Evolutionary conservation across 2,113 vertebrate genomes (phyloP), one percentile per base, ranked within the genome.

Genomic region (Arizona elegans): DNA sequence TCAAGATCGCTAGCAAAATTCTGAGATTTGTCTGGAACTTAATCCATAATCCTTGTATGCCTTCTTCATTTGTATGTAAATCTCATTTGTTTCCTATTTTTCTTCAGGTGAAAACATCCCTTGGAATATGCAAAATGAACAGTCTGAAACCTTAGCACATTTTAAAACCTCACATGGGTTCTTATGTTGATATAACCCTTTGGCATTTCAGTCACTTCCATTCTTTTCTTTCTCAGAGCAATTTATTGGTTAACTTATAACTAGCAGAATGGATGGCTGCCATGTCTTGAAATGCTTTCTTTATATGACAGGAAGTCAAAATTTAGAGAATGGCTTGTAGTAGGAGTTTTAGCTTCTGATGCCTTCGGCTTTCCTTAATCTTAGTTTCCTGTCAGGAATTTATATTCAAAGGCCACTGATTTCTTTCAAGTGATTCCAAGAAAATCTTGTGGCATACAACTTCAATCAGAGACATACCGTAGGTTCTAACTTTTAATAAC

Each of bases 361-460:
- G 29, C 94, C n/a, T n/a, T 95, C 89, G 50, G 3, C 87, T 29
- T 86, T 62, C 5, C 26, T 94, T 94, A 86, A 19, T 95, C 91
- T 93, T 12, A 19, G 15, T 1, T 89, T 8, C 93, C 92, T 86
- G 12, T 90, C 89, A 86, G 50, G 88, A 88, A 90, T 33, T 21
- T 93, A 1, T 55, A 50, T 6, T 91, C 23, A 19, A 92, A 86
- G 1, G 19, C 0, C 54, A 21, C 56, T 33, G 91, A 88, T 89
- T 95, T 54, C 91, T 89, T 92, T 90, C 43, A 96, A 93, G 93
- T 93, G 92, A 93, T 89, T 75, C 7, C 50, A 65, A 50, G 17
- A 91, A 93, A 92, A 88, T 54, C 56, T 33, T 70, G 1, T 1
- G 91, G 52, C 0, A 0, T 53, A 10, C 75, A 89, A 93, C 58